Conservation (phyloP, 2,888 invertebrate genomes). For the Prosapia bicincta region DNA sequence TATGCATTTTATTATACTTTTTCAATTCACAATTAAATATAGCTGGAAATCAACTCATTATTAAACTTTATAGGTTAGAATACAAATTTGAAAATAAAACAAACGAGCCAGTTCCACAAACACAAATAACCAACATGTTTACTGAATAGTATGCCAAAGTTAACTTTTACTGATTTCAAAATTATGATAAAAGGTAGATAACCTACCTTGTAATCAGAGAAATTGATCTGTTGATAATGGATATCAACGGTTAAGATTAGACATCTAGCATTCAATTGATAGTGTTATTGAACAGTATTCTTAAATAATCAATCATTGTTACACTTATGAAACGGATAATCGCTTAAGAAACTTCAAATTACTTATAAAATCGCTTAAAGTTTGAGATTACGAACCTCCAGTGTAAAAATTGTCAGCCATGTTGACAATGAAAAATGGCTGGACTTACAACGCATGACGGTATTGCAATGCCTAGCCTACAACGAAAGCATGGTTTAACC, state of each 20-base stretch:
- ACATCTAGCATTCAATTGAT: neutral
- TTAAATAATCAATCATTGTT: neutral
- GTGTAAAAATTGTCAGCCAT: neutral
- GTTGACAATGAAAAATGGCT: slow-evolving; percentile 2
- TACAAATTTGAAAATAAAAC: neutral
- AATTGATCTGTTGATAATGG: neutral
- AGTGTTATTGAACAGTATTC: neutral
- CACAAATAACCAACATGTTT: too few species aligned
- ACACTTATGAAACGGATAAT: neutral
- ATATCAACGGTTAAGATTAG: neutral
- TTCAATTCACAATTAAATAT: too few species aligned
- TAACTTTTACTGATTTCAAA: neutral
- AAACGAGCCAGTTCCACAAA: neutral
- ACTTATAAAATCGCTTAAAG: neutral
- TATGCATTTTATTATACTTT: too few species aligned
- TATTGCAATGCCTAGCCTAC: neutral
- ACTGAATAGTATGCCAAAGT: too few species aligned
- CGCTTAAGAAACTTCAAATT: neutral
- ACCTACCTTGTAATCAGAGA: neutral
- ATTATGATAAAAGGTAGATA: neutral
- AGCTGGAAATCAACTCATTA: too few species aligned
- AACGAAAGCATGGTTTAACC: neutral
- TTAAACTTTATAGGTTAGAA: neutral
- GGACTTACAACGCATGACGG: slow-evolving; percentile 2
- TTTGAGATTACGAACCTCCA: neutral